Evolutionary conservation across 2,888 invertebrate species (phyloP), one percentile per base, ranked within the genome.

Genomic region (Cryptocheilus praepositus): DNA sequence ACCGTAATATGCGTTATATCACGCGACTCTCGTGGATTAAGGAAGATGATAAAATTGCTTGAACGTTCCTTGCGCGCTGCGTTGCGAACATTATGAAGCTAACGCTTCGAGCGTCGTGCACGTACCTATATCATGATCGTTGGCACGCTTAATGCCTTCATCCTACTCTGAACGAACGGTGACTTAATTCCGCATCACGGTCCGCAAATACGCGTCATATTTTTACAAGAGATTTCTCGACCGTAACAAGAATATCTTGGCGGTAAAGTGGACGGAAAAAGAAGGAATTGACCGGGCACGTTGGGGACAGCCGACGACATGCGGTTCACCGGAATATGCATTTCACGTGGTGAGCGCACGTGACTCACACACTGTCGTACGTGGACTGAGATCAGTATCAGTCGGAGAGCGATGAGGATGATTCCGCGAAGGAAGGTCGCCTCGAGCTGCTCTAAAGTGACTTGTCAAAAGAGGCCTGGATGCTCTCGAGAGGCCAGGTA

Each of bases 381-480:
- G 36, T 11, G 36, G 36, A 7, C 36, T 18, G 22, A 55, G 76
- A 76, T 76, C 59, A 53, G 71, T 74, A 76, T 77, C 76, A 49
- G 67, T 28, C 58, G 43, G 55, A 62, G 55, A 69, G 63, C 71
- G 72, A 75, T 63, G 75, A 58, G 65, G 62, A 54, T 61, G 62
- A 76, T 78, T 78, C 79, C 65, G 77, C 67, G 74, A 81, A 77
- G 70, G 65, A 70, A 73, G 74, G 61, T 61, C 72, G 54, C 61
- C 4, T 44, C 57, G 60, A 57, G 65, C 59, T 57, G 49, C 45
- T 49, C 57, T 49, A 61, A 73, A 82, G 75, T 77, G 76, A 81
- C 79, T 81, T 75, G 81, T 82, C 81, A 79, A 71, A 79, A 74
- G 74, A 63, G 56, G 54, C 67, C 43, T 56, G 51, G 64, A 36